Evolutionary conservation across 2,888 invertebrate species (phyloP).

Genomic region (Agrotis clavis): DNA sequence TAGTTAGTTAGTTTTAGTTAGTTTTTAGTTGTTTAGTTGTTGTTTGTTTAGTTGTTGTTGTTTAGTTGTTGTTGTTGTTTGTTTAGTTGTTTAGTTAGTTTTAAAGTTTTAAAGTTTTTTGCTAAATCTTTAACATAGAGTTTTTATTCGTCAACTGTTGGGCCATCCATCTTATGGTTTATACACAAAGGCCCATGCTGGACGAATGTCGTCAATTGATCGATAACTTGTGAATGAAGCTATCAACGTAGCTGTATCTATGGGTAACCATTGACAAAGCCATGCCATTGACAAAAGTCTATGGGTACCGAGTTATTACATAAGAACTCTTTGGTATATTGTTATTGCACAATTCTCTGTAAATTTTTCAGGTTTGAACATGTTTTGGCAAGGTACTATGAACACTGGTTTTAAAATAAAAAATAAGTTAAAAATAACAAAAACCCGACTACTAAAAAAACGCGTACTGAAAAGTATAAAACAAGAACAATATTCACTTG

Average conservation of each 20-base stretch:
- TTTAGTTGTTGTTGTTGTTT: no score
- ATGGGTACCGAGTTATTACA: no score
- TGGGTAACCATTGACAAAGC: not conserved
- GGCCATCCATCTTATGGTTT: conserved; percentile 27
- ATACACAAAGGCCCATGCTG: conserved; percentile 34
- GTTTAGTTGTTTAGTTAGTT: no score
- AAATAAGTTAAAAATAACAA: no score
- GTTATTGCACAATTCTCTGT: not conserved
- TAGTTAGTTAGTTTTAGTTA: no score
- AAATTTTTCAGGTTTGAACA: not conserved
- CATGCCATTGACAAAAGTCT: not conserved
- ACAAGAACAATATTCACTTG: no score
- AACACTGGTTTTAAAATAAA: not conserved
- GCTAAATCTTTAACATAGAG: conserved; percentile 14
- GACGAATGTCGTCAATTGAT: conserved; percentile 27
- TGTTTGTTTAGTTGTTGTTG: no score
- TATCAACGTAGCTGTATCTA: not conserved
- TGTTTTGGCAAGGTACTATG: not conserved
- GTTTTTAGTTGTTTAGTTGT: no score
- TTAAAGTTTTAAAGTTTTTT: conserved; percentile 31
- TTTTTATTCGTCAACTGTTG: conserved; percentile 40
- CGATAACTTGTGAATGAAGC: conserved; percentile 37
- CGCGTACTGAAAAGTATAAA: no score
- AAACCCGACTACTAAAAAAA: no score
- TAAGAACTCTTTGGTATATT: not conserved